Conservation (phyloP, 2,888 invertebrate species). For the Temnothorax ravouxi region DNA sequence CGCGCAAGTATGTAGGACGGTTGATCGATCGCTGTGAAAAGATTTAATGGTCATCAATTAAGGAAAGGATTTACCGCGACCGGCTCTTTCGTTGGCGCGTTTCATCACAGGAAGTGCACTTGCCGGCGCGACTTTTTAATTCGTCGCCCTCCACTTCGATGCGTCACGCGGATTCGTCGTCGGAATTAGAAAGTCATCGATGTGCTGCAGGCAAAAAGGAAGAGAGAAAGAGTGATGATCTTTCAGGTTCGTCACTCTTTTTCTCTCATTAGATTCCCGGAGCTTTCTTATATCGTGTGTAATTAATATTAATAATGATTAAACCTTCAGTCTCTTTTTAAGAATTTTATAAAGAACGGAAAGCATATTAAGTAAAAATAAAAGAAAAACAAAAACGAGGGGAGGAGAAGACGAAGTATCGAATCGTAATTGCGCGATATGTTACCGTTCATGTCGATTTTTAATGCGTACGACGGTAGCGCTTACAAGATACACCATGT, state of each 20-base stretch:
- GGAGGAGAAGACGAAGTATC: background rate
- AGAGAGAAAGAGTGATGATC: conserved; percentile 13
- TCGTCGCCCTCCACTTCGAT: conserved; percentile 24
- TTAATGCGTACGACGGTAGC: conserved; percentile 16
- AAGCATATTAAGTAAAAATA: background rate
- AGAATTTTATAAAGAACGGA: background rate
- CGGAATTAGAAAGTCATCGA: conserved; percentile 50
- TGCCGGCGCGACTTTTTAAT: conserved; percentile 51
- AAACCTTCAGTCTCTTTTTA: background rate
- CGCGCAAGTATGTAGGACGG: conserved; percentile 48
- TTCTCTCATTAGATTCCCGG: background rate
- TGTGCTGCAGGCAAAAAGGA: background rate
- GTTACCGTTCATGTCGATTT: conserved; percentile 18
- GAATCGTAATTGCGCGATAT: conserved; percentile 31
- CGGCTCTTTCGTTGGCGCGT: conserved; percentile 36
- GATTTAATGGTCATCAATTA: conserved; percentile 54
- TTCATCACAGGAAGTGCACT: conserved; percentile 57
- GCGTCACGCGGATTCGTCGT: conserved; percentile 21
- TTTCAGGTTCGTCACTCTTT: conserved; percentile 19
- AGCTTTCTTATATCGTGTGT: background rate
- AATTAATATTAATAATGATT: conserved; percentile 30
- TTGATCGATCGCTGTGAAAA: conserved; percentile 49
- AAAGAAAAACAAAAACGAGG: no score
- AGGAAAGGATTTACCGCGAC: conserved; percentile 45
- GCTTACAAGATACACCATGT: conserved; percentile 25